A percentile compares a stretch with the other conserved stretches of the same genome.
phyloP scores from a whole-genome alignment of 2,888 invertebrate genomes.

The Tetranychus piercei region DNA sequence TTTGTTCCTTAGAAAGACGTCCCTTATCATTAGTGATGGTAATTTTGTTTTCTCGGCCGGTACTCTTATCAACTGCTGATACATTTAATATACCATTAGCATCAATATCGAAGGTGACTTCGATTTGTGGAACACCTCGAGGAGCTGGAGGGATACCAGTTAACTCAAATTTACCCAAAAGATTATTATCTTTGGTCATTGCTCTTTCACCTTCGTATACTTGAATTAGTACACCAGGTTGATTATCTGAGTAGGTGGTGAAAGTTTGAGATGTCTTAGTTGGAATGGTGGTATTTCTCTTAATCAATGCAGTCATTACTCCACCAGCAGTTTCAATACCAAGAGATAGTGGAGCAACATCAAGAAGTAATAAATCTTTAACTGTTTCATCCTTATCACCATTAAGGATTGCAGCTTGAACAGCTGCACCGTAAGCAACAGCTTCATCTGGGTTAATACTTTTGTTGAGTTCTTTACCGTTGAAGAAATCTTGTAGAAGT shows the following conservation, averaged over 20 bases:
- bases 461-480: constrained; percentile 87
- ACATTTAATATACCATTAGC: constrained; percentile 35
- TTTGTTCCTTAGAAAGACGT: constrained; percentile 21
- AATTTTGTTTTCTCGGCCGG: constrained; percentile 36
- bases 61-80: constrained; percentile 40
- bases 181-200: constrained; percentile 36
- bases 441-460: constrained; percentile 91
- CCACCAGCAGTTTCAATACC: constrained; percentile 85
- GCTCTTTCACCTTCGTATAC: constrained; percentile 36
- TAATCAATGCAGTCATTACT: constrained; percentile 89
- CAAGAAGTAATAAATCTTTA: constrained; percentile 70
- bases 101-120: constrained; percentile 33
- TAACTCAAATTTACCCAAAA: constrained; percentile 34
- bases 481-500: constrained; percentile 64
- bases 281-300: constrained; percentile 90
- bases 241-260: constrained; percentile 93
- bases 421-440: constrained; percentile 88
- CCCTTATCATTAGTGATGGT: constrained; percentile 40
- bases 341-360: constrained; percentile 73
- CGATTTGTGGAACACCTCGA: constrained; percentile 38
- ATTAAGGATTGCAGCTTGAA: constrained; percentile 84
- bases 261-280: constrained; percentile 91
- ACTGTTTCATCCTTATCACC: constrained; percentile 47
- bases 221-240: constrained; percentile 73
- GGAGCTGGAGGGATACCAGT: constrained; percentile 32